phyloP scores from a whole-genome alignment of 2,113 vertebrate genomes.

The Aphyosemion australe region DNA sequence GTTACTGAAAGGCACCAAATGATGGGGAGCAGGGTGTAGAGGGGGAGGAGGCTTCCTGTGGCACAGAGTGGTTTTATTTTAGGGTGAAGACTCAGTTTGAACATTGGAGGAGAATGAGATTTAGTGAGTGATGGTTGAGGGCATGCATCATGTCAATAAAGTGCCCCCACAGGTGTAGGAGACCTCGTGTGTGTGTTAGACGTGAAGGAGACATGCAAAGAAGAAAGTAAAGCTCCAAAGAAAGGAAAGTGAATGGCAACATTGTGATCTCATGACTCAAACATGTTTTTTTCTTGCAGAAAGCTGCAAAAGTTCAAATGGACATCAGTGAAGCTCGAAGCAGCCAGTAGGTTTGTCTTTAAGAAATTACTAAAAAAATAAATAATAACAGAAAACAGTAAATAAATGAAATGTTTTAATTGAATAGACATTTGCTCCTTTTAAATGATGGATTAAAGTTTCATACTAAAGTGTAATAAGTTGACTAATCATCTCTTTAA shows the following conservation, averaged over 20 bases:
- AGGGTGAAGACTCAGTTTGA: background rate
- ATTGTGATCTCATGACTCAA: too few species aligned
- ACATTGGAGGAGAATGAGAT: background rate
- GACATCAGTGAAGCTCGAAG: background rate
- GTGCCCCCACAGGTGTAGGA: background rate
- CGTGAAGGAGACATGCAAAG: background rate
- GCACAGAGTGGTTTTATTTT: background rate
- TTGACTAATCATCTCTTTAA: too few species aligned
- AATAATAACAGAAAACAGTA: too few species aligned
- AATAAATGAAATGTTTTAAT: too few species aligned
- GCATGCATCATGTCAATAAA: background rate
- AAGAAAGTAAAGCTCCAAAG: background rate
- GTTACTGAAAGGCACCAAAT: conserved; percentile 7
- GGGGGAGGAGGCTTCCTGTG: background rate
- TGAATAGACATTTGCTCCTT: too few species aligned
- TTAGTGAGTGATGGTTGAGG: background rate
- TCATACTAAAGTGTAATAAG: too few species aligned
- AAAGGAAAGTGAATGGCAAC: conserved; percentile 6
- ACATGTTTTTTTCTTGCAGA: conserved; percentile 21
- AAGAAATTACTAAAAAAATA: background rate
- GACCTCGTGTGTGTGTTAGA: too few species aligned
- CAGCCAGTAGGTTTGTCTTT: conserved; percentile 37
- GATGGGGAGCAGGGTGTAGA: background rate
- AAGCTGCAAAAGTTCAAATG: background rate
- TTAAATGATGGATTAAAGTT: too few species aligned